These are phyloP conservation scores for Tenthredo livida DNA, from an alignment of 2,888 invertebrate species.

Conservation along the genomic window DNA sequence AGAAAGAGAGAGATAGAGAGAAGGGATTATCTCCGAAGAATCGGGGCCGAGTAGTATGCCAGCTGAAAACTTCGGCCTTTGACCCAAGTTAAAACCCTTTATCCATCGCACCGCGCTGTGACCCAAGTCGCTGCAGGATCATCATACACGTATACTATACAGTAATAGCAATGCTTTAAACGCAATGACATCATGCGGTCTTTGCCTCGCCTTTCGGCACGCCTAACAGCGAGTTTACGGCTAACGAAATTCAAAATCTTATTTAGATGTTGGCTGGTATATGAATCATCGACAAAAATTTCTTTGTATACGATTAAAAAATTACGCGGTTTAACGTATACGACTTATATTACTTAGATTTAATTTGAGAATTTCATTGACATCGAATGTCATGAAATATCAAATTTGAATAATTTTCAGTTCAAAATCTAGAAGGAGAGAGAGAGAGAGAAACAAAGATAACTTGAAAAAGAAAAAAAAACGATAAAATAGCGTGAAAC, in stretches of 20 bases:
- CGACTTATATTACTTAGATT: not conserved
- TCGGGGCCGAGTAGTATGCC: not conserved
- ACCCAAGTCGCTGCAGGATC: conserved; percentile 3
- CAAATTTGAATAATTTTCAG: too few species aligned
- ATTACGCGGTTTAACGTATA: not conserved
- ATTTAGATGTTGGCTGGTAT: not conserved
- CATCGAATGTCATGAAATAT: too few species aligned
- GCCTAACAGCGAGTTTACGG: not conserved
- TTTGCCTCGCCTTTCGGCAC: conserved; percentile 14
- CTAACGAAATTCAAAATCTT: not conserved
- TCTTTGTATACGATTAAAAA: not conserved
- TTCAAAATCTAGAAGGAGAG: too few species aligned
- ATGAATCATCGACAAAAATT: not conserved
- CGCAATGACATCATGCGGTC: conserved; percentile 9
- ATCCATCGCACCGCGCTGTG: not conserved
- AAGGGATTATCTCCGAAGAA: not conserved
- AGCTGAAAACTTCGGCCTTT: not conserved
- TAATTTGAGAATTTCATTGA: not conserved
- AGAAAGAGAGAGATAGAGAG: not conserved
- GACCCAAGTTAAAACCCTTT: not conserved
- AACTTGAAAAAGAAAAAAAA: too few species aligned
- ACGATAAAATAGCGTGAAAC: not conserved
- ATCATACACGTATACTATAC: not conserved
- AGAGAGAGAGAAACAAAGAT: too few species aligned
- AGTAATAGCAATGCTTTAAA: not conserved